Conservation (phyloP, 2,888 invertebrate species). For the Synanthedon formicaeformis region DNA sequence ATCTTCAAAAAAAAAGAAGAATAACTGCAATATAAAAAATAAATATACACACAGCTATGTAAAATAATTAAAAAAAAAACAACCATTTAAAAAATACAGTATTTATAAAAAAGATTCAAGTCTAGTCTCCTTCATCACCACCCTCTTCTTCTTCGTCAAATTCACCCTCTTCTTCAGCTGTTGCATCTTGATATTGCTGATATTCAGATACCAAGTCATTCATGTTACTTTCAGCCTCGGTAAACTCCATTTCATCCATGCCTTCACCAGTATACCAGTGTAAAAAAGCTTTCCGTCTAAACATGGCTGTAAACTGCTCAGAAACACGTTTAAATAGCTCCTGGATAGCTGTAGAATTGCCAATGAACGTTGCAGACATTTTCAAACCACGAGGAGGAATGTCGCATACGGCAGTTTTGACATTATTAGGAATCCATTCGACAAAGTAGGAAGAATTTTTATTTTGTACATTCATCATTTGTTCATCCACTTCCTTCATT, state of each 20-base stretch:
- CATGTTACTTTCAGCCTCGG: slow-evolving; percentile 97
- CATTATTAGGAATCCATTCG: slow-evolving; percentile 84
- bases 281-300: slow-evolving; percentile 83
- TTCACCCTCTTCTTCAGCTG: slow-evolving; percentile 69
- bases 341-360: slow-evolving; percentile 82
- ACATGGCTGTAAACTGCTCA: slow-evolving; percentile 85
- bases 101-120: slow-evolving; percentile 6
- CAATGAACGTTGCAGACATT: slow-evolving; percentile 86
- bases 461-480: slow-evolving; percentile 82
- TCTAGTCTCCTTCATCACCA: slow-evolving; percentile 71
- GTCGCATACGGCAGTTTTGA: slow-evolving; percentile 81
- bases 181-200: slow-evolving; percentile 79
- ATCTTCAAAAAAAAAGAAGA: too few species aligned
- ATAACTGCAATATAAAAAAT: background rate
- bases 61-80: background rate
- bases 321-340: slow-evolving; percentile 80
- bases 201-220: slow-evolving; percentile 85
- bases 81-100: background rate
- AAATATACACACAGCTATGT: background rate
- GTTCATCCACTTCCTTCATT: slow-evolving; percentile 90
- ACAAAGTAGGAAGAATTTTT: slow-evolving; percentile 78
- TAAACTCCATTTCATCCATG: slow-evolving; percentile 97
- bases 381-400: slow-evolving; percentile 82
- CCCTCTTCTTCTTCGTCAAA: slow-evolving; percentile 71
- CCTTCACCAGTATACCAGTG: slow-evolving; percentile 88